These are phyloP conservation scores for Pteronotus mesoamericanus DNA, from an alignment of 2,797 vertebrate genomes.

Conservation along the genomic window DNA sequence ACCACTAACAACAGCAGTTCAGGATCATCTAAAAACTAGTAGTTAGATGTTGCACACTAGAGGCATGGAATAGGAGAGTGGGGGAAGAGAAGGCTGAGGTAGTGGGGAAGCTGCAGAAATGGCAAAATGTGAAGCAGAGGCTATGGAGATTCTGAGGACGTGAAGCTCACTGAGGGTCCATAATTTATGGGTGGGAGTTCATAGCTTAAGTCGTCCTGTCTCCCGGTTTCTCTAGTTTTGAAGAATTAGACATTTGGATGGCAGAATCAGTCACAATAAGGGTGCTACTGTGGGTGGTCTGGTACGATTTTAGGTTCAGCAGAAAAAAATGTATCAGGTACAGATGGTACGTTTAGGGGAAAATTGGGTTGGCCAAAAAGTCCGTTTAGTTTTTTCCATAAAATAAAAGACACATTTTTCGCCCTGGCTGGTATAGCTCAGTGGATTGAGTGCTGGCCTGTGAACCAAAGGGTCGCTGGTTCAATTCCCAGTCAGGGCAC, in stretches of 20 bases:
- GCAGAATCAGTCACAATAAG: not conserved
- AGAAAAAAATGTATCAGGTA: not conserved
- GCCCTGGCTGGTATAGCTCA: too few relatives aligned
- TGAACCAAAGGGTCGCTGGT: too few relatives aligned
- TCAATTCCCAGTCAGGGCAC: too few relatives aligned
- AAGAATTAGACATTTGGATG: not conserved
- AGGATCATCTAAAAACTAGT: not conserved
- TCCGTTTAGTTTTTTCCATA: not conserved
- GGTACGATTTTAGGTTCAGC: not conserved
- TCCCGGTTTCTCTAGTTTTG: not conserved
- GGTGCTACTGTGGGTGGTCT: not conserved
- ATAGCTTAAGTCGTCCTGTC: conserved; percentile 3
- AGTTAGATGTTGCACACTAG: conserved; percentile 46
- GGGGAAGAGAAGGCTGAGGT: not conserved
- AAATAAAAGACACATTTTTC: not conserved
- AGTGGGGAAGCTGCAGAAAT: not conserved
- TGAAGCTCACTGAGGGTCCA: not conserved
- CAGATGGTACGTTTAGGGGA: conserved; percentile 8
- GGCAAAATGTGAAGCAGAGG: conserved; percentile 4
- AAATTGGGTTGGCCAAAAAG: not conserved
- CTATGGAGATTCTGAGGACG: not conserved
- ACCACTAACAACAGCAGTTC: not conserved
- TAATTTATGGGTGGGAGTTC: not conserved
- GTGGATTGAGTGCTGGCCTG: too few relatives aligned
- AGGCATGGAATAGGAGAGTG: not conserved